phyloP scores from a whole-genome alignment of 1,140 invertebrate species.

The Drosophila saltans region DNA sequence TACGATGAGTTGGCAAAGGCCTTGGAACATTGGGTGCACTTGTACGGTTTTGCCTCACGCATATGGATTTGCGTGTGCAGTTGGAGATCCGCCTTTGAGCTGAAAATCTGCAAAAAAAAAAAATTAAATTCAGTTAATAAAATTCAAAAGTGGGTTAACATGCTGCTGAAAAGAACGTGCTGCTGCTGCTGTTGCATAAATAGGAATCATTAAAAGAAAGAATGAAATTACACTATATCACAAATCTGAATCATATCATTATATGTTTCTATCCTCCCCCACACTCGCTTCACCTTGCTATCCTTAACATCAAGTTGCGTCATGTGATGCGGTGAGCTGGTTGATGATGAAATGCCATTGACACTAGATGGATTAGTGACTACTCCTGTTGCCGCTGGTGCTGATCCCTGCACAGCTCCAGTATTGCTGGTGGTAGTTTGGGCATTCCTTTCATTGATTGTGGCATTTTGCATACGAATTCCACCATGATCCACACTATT shows the following conservation, averaged over 20 bases:
- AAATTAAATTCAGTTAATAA: neutral
- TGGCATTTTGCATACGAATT: conserved; percentile 73
- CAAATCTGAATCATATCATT: no score
- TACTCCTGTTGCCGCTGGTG: neutral
- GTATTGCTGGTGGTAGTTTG: conserved; percentile 27
- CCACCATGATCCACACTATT: conserved; percentile 80
- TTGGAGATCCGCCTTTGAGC: conserved; percentile 98
- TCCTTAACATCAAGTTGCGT: conserved; percentile 73
- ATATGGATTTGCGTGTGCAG: conserved; percentile 98
- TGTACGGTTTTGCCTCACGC: conserved; percentile 99
- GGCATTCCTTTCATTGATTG: conserved; percentile 62
- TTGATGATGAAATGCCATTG: conserved; percentile 75
- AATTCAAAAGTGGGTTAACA: no score
- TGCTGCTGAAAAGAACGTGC: no score
- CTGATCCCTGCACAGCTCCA: conserved; percentile 7
- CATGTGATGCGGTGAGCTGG: conserved; percentile 79
- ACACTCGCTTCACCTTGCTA: conserved; percentile 63
- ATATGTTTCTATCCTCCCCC: neutral
- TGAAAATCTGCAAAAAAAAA: conserved; percentile 94
- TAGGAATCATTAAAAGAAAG: no score
- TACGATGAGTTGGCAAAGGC: conserved; percentile 99
- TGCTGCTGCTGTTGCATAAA: neutral
- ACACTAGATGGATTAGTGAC: conserved; percentile 27
- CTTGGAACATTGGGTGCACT: conserved; percentile 99
- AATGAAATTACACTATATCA: no score